phyloP scores from a whole-genome alignment of 2,797 vertebrate species.

The Acanthurus leucopareius region DNA sequence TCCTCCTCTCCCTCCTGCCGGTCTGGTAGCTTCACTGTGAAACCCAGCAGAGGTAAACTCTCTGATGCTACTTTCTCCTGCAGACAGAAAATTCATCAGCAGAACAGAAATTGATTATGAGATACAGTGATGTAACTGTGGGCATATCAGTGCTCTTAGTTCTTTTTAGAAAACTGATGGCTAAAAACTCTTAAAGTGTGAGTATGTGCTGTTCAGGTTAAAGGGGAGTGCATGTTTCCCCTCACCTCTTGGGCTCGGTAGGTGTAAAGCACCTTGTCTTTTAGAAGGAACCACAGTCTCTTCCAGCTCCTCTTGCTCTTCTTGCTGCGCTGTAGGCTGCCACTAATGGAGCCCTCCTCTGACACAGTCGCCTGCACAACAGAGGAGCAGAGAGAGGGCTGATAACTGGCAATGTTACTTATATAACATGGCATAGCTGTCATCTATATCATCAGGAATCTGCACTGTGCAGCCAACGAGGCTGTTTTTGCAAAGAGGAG shows the following conservation, averaged over 20 bases:
- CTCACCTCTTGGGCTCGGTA: constrained; percentile 94
- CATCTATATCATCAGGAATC: neutral
- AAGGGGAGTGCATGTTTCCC: constrained; percentile 74
- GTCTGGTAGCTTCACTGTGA: constrained; percentile 91
- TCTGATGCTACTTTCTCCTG: constrained; percentile 95
- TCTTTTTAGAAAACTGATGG: neutral
- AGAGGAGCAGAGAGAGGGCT: neutral
- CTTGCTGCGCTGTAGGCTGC: constrained; percentile 92
- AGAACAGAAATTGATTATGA: constrained; percentile 1
- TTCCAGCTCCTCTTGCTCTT: constrained; percentile 96
- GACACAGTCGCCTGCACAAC: constrained; percentile 68
- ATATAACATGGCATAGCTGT: neutral
- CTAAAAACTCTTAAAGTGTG: constrained; percentile 6
- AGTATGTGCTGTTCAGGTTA: constrained; percentile 62
- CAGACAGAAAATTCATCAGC: constrained; percentile 22
- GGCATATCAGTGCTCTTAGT: constrained; percentile 1
- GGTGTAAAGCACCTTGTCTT: constrained; percentile 99
- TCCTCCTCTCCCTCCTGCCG: constrained; percentile 86
- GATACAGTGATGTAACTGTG: neutral
- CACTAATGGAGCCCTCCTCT: constrained; percentile 89
- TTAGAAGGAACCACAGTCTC: constrained; percentile 97
- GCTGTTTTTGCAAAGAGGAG: neutral
- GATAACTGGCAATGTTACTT: neutral
- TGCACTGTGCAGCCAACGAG: neutral
- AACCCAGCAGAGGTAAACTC: constrained; percentile 95